Conservation (phyloP, 1,140 invertebrate species). For the Diorhabda sublineata region DNA sequence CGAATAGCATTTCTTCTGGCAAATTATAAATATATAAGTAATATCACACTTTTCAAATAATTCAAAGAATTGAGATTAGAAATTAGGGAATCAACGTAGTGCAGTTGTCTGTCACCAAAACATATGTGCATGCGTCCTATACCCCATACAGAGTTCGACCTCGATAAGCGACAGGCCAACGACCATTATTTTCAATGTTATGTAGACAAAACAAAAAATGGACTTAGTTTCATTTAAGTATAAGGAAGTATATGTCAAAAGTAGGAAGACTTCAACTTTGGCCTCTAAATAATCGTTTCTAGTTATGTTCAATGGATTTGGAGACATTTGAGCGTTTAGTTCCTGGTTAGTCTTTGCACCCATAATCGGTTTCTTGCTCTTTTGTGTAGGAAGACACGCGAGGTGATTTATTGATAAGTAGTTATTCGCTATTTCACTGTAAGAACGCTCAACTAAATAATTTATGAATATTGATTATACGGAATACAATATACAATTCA, state of each 20-base stretch:
- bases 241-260: constrained; percentile 1
- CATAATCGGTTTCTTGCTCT: neutral
- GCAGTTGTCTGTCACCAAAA: neutral
- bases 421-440: neutral
- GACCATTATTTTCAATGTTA: neutral
- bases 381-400: neutral
- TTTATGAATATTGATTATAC: no score
- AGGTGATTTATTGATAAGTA: neutral
- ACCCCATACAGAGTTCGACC: neutral
- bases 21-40: no score
- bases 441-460: no score
- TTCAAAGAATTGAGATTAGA: no score
- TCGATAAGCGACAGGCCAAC: constrained; percentile 1
- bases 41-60: no score
- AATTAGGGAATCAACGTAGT: neutral
- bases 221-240: neutral
- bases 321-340: neutral
- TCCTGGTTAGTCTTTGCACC: neutral
- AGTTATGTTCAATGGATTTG: neutral
- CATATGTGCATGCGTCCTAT: neutral
- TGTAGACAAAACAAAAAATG: neutral
- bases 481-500: no score
- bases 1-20: no score
- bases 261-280: neutral
- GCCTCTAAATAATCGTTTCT: neutral